Base-by-base conservation (phyloP, 2,797 vertebrate genomes). In the Salmo trutta region DNA sequence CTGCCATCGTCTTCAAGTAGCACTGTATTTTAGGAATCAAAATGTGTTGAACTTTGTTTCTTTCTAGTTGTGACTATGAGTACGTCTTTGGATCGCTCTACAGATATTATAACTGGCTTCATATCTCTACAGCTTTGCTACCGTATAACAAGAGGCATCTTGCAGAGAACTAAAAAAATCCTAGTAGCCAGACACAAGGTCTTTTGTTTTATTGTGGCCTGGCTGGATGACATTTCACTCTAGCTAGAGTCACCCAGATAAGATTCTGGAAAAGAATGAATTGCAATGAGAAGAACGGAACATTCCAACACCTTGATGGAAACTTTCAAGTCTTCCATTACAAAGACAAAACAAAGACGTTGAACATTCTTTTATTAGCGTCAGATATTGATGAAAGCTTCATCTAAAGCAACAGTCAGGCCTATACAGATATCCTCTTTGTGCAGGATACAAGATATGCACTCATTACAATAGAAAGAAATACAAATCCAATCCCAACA, bases 401-500 rank as follows among this genome's bases (percentile, higher is more conserved):
- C 80, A 77, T 71, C 73, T 83, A 89, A 76, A 86, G 84, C 83
- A 83, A 65, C 85, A 79, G 76, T 80, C 83, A 79, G 64, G 79
- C 77, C 66, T 84, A 80, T 62, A 80, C 77, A 85, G 67, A 85
- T 75, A 70, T 75, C 31, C 21, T 79, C 51, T 81, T 36, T 80
- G 68, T 69, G 75, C 75, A 67, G 77, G 77, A 79, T 77, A 81
- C 78, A 82, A 84, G 19, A 83, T 75, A 83, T 73, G 77, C 79
- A 66, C 67, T 86, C 77, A 82, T 72, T 82, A 83, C 79, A 75
- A 79, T 82, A 86, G n/a, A 94, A 95, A 95, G 95, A 96, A 95
- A 95, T 96, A 94, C 93, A 94, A 92, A 92, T 91, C 86, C 80
- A 92, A 91, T 81, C 64, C 90, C 93, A 91, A 94, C 82, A 75